Base-by-base conservation (phyloP, 2,888 invertebrate species). In the Stomorhina lunata region DNA sequence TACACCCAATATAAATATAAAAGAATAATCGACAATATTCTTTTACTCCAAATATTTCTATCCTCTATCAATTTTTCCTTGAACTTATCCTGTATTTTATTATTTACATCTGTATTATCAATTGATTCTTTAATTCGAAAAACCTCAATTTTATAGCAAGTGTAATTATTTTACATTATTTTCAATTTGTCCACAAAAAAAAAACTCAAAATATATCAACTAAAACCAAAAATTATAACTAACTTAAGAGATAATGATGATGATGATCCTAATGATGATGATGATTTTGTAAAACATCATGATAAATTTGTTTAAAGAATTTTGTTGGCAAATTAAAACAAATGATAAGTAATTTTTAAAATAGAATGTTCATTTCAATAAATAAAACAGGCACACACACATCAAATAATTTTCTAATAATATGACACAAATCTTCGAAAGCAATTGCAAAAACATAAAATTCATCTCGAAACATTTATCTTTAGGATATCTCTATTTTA, bases 361-460 rank as follows among this genome's bases (percentile, higher is more conserved):
- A 63, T 43, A 63, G 43, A 63, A 43, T 63, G 63, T 43, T 6
- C 9, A 27, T 27, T 43, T 43, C 6, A 63, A 27, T 43, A 25
- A 43, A 10, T 27, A 43, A 43, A 55, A 17, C 20, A 57, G n/a
- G n/a, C 25, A 6, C 22, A 25, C 25, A 50, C n/a, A n/a, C n/a
- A n/a, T n/a, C n/a, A n/a, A n/a, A n/a, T n/a, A n/a, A n/a, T n/a
- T n/a, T n/a, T n/a, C n/a, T n/a, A n/a, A n/a, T n/a, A n/a, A n/a
- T n/a, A n/a, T n/a, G 2, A n/a, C 50, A 25, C 2, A 5, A 2
- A 25, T 25, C 10, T 6, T 4, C 22, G 10, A 5, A 48, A 48
- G 22, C 3, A 10, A 2, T 22, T 27, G 25, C 1, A 15, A 27
- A 9, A 7, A 53, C 15, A n/a, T n/a, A n/a, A n/a, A n/a, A n/a